Percentiles rank a stretch among this genome's conserved stretches.
phyloP scores from a whole-genome alignment of 2,113 vertebrate species.

The Aldabrachelys gigantea region DNA sequence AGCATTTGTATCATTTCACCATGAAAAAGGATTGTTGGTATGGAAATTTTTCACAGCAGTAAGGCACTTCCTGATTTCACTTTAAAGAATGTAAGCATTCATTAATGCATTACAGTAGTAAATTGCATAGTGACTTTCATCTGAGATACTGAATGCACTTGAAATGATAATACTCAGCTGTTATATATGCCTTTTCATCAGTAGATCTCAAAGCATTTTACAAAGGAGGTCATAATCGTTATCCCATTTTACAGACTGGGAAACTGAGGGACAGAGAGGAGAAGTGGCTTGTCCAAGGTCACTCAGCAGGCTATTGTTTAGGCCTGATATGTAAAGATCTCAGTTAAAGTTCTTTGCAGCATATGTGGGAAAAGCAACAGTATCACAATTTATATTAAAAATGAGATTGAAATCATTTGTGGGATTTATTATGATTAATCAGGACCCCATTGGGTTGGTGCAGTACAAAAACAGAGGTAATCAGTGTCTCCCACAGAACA shows the following conservation, averaged over 20 bases:
- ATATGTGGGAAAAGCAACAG: not conserved
- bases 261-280: not conserved
- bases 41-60: slow-evolving; percentile 16
- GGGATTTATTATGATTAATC: not conserved
- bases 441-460: not conserved
- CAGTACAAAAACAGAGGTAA: not conserved
- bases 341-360: not conserved
- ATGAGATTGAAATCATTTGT: not conserved
- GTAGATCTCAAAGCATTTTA: not conserved
- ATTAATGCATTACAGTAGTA: not conserved
- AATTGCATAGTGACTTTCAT: not conserved
- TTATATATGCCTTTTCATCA: not conserved
- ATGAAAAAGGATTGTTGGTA: slow-evolving; percentile 2
- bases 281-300: not conserved
- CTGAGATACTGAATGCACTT: not conserved
- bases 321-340: fast-evolving
- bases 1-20: slow-evolving; percentile 16
- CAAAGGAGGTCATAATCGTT: not conserved
- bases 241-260: not conserved
- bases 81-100: slow-evolving; percentile 28
- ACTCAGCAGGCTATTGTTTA: not conserved
- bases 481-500: not conserved
- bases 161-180: not conserved
- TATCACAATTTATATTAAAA: not conserved
- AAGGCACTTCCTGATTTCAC: not conserved